These are phyloP conservation scores for Eupithecia pulchellata DNA, from an alignment of 2,888 invertebrate genomes.

Conservation along the genomic window DNA sequence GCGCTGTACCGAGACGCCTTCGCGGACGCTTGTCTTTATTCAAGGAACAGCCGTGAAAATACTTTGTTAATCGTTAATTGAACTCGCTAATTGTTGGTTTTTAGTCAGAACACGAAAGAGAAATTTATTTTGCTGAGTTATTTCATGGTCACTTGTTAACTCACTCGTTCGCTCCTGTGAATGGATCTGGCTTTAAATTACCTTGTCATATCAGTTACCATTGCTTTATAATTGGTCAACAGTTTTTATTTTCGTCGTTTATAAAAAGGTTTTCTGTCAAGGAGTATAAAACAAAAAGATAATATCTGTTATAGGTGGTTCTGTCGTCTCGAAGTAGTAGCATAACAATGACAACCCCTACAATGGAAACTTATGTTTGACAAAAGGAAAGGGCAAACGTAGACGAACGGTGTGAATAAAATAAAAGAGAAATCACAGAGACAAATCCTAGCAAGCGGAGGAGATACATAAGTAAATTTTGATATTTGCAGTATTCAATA, in stretches of 20 bases:
- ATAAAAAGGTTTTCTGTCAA: neutral
- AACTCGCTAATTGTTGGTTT: slow-evolving; percentile 65
- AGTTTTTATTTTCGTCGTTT: slow-evolving; percentile 8
- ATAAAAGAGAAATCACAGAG: slow-evolving; percentile 65
- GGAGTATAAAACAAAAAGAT: slow-evolving; percentile 4
- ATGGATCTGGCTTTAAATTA: slow-evolving; percentile 30
- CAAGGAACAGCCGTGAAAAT: slow-evolving; percentile 76
- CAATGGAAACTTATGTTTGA: slow-evolving; percentile 72
- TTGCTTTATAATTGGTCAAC: slow-evolving; percentile 11
- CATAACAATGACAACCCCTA: slow-evolving; percentile 70
- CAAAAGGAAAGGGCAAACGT: slow-evolving; percentile 66
- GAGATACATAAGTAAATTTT: slow-evolving; percentile 35
- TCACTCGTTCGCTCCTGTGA: slow-evolving; percentile 43
- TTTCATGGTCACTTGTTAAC: slow-evolving; percentile 45
- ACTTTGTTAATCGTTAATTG: slow-evolving; percentile 67
- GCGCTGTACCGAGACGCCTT: slow-evolving; percentile 60
- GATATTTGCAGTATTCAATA: neutral
- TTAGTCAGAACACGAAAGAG: slow-evolving; percentile 50
- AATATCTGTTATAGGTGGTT: slow-evolving; percentile 50
- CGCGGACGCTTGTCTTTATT: slow-evolving; percentile 69
- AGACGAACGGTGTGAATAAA: slow-evolving; percentile 68
- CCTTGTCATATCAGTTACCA: slow-evolving; percentile 6
- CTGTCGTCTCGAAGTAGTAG: slow-evolving; percentile 58
- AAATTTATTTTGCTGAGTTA: slow-evolving; percentile 49
- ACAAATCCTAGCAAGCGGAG: slow-evolving; percentile 59